Base-by-base conservation (phyloP, 2,797 vertebrate genomes). In the Ciconia nigra region DNA sequence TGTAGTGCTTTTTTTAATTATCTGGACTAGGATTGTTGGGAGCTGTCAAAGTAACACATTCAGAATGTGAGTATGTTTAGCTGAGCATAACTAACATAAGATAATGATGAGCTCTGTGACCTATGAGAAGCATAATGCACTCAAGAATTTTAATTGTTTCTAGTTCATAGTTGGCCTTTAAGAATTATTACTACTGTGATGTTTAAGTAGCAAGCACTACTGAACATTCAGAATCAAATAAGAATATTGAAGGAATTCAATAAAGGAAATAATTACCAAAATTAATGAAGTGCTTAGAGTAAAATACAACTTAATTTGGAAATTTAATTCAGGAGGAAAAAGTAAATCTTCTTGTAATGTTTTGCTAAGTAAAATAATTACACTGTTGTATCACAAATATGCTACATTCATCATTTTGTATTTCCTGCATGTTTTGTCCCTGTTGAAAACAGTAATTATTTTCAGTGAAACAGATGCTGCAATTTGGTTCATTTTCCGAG, bases 361-460 rank as follows among this genome's bases (percentile, higher is more conserved):
- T 96, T 93, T 93, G 22, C 47, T 92, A 73, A 72, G 29, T 85
- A 86, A 93, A 93, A 71, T 92, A 93, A 87, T 97, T 94, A 91
- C 44, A 85, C 12, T 81, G 21, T 41, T 86, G 65, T 93, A 89
- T 58, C 57, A 88, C 44, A 89, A 92, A 90, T 78, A 54, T 44
- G 29, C 20, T 90, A 24, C 74, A 79, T 95, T 91, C 10, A 95
- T 89, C 21, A 83, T 91, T 87, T 96, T 83, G 49, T 76, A 71
- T 93, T 87, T 87, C 61, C 33, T 83, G n/a, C 9, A 42, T 94
- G 44, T 74, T 94, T 96, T 94, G 37, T 91, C 25, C 11, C 28
- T 61, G 39, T 67, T 87, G 78, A 90, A 95, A 83, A 81, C 25
- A 62, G 59, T 93, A 11, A 87, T 88, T 90, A 85, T 92, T 97